Evolutionary conservation across 2,797 vertebrate species (phyloP).

Genomic region (Gobio occitaniae): DNA sequence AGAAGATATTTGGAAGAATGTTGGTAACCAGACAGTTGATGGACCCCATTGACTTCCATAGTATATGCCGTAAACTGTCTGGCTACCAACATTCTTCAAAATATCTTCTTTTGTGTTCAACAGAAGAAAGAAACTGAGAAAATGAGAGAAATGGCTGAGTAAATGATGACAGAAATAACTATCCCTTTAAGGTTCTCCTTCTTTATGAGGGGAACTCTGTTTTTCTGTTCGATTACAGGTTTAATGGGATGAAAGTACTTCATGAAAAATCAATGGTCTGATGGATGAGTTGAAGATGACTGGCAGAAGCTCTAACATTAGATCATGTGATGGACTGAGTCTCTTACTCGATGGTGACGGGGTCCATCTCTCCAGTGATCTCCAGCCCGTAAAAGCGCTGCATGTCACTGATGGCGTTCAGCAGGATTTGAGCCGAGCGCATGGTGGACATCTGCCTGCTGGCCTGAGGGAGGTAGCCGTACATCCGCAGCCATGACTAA

Average conservation of each 20-base stretch:
- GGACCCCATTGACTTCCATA: too few relatives aligned
- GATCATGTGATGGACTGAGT: neutral
- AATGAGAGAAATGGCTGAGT: too few relatives aligned
- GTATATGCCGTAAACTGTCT: too few relatives aligned
- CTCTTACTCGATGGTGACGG: conserved; percentile 83
- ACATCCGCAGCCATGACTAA: conserved; percentile 61
- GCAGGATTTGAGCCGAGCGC: conserved; percentile 90
- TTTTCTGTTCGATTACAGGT: neutral
- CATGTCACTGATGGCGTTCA: conserved; percentile 89
- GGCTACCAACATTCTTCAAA: too few relatives aligned
- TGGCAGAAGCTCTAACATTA: conserved; percentile 1
- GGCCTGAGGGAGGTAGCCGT: conserved; percentile 51
- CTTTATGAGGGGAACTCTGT: neutral
- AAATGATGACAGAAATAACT: too few relatives aligned
- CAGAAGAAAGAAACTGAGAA: too few relatives aligned
- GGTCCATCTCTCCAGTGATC: conserved; percentile 86
- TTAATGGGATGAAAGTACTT: neutral
- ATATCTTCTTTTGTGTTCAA: too few relatives aligned
- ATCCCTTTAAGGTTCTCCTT: neutral
- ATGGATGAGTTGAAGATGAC: neutral
- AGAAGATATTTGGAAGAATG: too few relatives aligned
- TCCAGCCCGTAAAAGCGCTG: conserved; percentile 92
- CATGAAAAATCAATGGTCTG: conserved; percentile 13
- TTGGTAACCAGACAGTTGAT: too few relatives aligned
- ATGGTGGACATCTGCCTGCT: conserved; percentile 85